phyloP scores from a whole-genome alignment of 2,888 invertebrate species.

The Rhingia rostrata region DNA sequence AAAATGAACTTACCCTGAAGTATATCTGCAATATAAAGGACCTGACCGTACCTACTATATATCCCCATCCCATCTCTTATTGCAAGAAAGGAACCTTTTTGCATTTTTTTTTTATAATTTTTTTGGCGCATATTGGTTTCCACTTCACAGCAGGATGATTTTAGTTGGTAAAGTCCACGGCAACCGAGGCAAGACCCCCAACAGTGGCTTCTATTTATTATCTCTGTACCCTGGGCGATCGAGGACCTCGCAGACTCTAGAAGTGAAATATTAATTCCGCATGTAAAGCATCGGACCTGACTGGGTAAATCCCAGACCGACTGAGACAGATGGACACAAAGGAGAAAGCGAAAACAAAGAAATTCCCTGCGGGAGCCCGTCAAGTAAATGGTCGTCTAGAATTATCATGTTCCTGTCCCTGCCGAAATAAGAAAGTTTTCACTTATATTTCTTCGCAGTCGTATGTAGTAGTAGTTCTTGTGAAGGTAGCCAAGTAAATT shows the following conservation, averaged over 20 bases:
- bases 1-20: neutral
- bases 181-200: conserved; percentile 10
- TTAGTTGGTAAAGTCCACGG: neutral
- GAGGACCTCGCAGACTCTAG: conserved; percentile 15
- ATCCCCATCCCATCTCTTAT: conserved; percentile 1
- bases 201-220: conserved; percentile 49
- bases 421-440: conserved; percentile 6
- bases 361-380: conserved; percentile 33
- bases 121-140: conserved; percentile 37
- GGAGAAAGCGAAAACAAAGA: conserved; percentile 13
- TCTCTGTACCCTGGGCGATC: conserved; percentile 1
- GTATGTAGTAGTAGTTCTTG: too few relatives aligned
- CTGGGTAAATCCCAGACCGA: conserved; percentile 29
- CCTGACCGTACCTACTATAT: neutral
- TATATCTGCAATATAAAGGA: conserved; percentile 4
- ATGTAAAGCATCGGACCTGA: conserved; percentile 33
- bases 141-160: conserved; percentile 32
- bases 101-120: conserved; percentile 9
- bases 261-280: conserved; percentile 62
- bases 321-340: neutral
- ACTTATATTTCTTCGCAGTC: conserved; percentile 7
- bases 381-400: conserved; percentile 26
- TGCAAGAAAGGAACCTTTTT: conserved; percentile 2
- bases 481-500: neutral
- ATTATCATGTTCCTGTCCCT: conserved; percentile 31